A percentile compares a stretch with the other conserved stretches of the same genome.
Evolutionary conservation across 2,888 invertebrate genomes (phyloP).

Genomic region (Campaea margaritaria): DNA sequence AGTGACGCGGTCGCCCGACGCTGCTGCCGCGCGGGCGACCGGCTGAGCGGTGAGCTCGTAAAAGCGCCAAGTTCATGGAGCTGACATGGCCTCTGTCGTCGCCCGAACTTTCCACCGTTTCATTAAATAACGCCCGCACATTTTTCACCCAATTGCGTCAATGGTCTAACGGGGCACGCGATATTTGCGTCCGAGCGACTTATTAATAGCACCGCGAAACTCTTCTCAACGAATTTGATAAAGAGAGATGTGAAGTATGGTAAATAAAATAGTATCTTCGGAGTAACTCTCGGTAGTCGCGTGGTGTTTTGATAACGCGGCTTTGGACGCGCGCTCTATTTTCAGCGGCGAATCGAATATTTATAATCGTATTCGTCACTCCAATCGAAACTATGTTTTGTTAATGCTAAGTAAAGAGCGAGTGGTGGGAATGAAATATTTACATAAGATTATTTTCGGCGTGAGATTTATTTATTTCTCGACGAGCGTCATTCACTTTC

Average conservation of each 20-base stretch:
- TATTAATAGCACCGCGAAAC: constrained; percentile 80
- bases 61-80: constrained; percentile 75
- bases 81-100: constrained; percentile 57
- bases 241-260: constrained; percentile 73
- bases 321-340: constrained; percentile 66
- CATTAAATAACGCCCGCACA: constrained; percentile 78
- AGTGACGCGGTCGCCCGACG: constrained; percentile 31
- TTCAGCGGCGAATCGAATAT: constrained; percentile 65
- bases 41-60: constrained; percentile 42
- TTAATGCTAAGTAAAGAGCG: constrained; percentile 73
- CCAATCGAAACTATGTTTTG: constrained; percentile 70
- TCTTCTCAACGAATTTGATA: constrained; percentile 79
- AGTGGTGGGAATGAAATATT: constrained; percentile 70
- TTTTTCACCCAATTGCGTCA: constrained; percentile 83
- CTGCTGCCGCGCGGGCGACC: constrained; percentile 33
- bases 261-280: constrained; percentile 77
- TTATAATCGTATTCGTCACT: constrained; percentile 79
- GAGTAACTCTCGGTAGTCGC: constrained; percentile 64
- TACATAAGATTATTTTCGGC: constrained; percentile 75
- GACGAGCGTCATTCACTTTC: constrained; percentile 71
- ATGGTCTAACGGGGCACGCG: constrained; percentile 76
- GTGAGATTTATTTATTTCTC: constrained; percentile 71
- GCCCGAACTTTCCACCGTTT: constrained; percentile 70
- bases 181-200: constrained; percentile 77
- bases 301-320: constrained; percentile 67